Base-by-base conservation (phyloP, 2,888 invertebrate species). In the Orthonychiurus folsomi region DNA sequence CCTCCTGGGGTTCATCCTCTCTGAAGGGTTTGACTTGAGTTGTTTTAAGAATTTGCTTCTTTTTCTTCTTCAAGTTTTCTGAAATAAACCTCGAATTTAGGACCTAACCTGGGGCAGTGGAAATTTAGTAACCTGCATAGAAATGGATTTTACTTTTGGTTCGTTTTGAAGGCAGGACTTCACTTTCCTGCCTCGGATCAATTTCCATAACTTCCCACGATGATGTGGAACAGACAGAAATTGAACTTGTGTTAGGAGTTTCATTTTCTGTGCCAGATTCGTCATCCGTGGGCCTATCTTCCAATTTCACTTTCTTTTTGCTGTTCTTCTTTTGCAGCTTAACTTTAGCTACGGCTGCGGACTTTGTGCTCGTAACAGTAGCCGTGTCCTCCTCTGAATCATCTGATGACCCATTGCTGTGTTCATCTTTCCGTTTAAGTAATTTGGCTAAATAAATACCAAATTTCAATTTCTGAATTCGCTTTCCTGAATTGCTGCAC, bases 121-220 rank as follows among this genome's bases (percentile, higher is more conserved):
- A n/a, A 52, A 9, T n/a, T 20, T 21, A 52, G 52, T n/a, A 52
- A 52, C 20, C 3, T 5, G 3, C n/a, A 52, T 20, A 52, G n/a
- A 52, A 80, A 73, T 18, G 74, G 69, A 0, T 63, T 56, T 52
- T 68, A 62, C 9, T 28, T n/a, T 37, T 63, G 61, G 12, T 52
- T 25, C 5, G 50, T 60, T 2, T 56, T 23, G 59, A 50, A 37
- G 53, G 61, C 63, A 66, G 15, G 37, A 9, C 37, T 37, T 15
- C 37, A n/a, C n/a, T n/a, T n/a, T n/a, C n/a, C n/a, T n/a, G n/a
- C n/a, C n/a, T n/a, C n/a, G n/a, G n/a, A n/a, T n/a, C n/a, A n/a
- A n/a, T n/a, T n/a, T n/a, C n/a, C n/a, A 37, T 9, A 5, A 37
- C 37, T 37, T 37, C 37, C 37, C 37, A 37, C 9, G 37, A 37